Evolutionary conservation across 2,113 vertebrate genomes (phyloP).

Genomic region (Martes martes): DNA sequence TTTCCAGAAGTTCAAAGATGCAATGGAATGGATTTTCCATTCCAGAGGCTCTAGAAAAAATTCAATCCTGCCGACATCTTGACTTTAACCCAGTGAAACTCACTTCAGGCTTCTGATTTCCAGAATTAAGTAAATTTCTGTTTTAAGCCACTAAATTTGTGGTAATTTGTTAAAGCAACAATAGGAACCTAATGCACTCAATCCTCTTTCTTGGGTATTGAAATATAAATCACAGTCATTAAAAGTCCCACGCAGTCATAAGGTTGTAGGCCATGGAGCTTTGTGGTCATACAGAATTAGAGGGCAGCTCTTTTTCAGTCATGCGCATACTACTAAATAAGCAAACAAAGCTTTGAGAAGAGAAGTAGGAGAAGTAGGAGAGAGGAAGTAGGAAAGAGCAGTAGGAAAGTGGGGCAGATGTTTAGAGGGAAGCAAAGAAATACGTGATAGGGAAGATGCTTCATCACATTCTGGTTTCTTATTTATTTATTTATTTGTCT

Average conservation of each 20-base stretch:
- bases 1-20: background rate
- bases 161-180: background rate
- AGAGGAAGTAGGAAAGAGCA: background rate
- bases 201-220: background rate
- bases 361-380: background rate
- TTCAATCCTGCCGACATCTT: background rate
- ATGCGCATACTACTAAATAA: background rate
- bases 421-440: constrained; percentile 3
- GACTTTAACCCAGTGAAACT: background rate
- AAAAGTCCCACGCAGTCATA: background rate
- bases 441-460: background rate
- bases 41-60: background rate
- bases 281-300: background rate
- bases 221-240: background rate
- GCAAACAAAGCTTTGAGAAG: background rate
- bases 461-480: background rate
- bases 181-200: background rate
- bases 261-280: background rate
- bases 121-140: background rate
- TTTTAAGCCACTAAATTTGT: background rate
- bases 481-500: too few species aligned
- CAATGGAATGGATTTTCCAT: background rate
- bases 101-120: background rate
- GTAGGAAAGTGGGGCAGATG: background rate
- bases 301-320: background rate